Base-by-base conservation (phyloP, 2,797 vertebrate genomes). In the Gymnothorax javanicus region DNA sequence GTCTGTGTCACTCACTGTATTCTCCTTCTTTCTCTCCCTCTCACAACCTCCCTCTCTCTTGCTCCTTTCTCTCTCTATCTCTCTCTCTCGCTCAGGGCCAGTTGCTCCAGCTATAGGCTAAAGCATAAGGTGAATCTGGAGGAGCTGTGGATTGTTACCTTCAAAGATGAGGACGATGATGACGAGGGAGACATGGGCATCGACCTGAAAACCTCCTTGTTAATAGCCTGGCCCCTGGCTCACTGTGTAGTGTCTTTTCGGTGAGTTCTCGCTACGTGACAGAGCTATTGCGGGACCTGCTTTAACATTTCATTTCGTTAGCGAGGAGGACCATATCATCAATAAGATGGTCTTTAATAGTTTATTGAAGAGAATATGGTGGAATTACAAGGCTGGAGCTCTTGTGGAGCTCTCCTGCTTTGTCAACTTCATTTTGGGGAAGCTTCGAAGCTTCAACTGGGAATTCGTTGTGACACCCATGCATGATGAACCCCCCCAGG, bases 171-270 rank as follows among this genome's bases (percentile, higher is more conserved):
- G 59, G 59, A 62, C 12, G 59, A 17, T 23, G 62, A 93, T 4
- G 83, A 92, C 0, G 91, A 89, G 0, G 89, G 83, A 58, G 27
- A 81, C 0, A 90, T 87, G 1, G 87, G 91, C 1, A 20, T 90
- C 75, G 90, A 92, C 85, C 79, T 87, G 79, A 87, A 91, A 82
- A 91, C 92, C n/a, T 93, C 93, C 56, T 64, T 96, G 1, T 2
- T 93, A 79, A 62, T 96, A 87, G 89, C 87, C 54, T 95, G 93
- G 94, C 89, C 92, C 67, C 89, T 91, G 9, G 91, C 88, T 4
- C 89, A 94, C 84, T 94, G 92, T 54, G 85, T 96, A 89, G 90
- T 93, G 50, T 89, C 93, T 87, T 96, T 96, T 89, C 62, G 91
- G 90, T 96, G 88, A 95, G 94, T 88, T 7, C 20, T 64, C 62